phyloP scores from a whole-genome alignment of 2,888 invertebrate genomes.

The Netelia inedita region DNA sequence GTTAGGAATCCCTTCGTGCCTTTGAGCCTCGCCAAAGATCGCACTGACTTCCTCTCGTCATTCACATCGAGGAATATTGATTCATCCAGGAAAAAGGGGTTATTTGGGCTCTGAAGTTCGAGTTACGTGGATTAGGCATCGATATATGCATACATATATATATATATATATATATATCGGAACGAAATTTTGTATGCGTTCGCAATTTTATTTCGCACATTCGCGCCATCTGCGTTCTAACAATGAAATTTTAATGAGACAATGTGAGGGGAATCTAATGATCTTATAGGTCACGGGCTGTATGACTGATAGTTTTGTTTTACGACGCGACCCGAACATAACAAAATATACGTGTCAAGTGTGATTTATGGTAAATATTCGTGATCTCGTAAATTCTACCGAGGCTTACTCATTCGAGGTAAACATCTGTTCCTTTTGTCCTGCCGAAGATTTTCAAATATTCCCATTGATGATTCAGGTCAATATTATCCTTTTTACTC shows the following conservation, averaged over 20 bases:
- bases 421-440: not conserved
- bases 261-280: not conserved
- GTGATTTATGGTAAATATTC: not conserved
- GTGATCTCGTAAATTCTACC: not conserved
- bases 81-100: no score
- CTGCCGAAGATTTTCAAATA: not conserved
- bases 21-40: conserved; percentile 40
- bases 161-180: no score
- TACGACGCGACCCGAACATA: not conserved
- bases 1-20: conserved; percentile 37
- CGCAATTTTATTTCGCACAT: not conserved
- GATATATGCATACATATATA: not conserved
- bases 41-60: not conserved
- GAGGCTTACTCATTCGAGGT: not conserved
- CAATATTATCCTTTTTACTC: not conserved
- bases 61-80: not conserved
- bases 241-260: not conserved
- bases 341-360: not conserved
- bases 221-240: not conserved
- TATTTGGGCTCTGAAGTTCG: no score
- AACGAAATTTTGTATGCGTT: no score
- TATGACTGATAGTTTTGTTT: not conserved
- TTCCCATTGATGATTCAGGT: not conserved
- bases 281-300: not conserved
- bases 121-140: no score